These are phyloP conservation scores for Esperia sulphurella DNA, from an alignment of 2,888 invertebrate species.

Conservation along the genomic window DNA sequence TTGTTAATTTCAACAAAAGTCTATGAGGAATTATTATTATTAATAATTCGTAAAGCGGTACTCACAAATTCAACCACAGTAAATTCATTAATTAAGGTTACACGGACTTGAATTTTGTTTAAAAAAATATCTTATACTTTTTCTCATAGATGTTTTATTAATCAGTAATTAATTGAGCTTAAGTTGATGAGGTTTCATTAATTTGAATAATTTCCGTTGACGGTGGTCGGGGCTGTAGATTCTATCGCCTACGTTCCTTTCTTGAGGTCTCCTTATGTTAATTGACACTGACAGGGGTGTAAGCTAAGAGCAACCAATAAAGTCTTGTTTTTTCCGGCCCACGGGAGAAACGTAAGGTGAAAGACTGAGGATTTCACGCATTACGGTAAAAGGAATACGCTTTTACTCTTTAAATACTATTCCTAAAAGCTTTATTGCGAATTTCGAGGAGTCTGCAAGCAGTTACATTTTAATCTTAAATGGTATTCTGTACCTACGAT, in stretches of 20 bases:
- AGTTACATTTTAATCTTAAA: slow-evolving; percentile 11
- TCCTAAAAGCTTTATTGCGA: slow-evolving; percentile 19
- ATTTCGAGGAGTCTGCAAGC: slow-evolving; percentile 1
- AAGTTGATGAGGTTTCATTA: slow-evolving; percentile 15
- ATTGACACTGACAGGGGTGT: slow-evolving; percentile 70
- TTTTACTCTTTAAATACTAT: slow-evolving; percentile 12
- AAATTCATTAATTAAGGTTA: background rate
- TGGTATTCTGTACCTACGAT: slow-evolving; percentile 4
- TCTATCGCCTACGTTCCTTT: slow-evolving; percentile 15
- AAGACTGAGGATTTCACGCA: slow-evolving; percentile 19
- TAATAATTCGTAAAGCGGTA: background rate
- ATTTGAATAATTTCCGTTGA: slow-evolving; percentile 21
- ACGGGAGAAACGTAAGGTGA: slow-evolving; percentile 27
- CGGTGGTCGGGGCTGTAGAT: background rate
- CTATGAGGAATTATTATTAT: background rate
- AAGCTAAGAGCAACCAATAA: slow-evolving; percentile 31
- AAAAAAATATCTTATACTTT: background rate
- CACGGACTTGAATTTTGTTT: background rate
- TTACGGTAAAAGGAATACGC: slow-evolving; percentile 11
- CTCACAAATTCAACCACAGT: background rate
- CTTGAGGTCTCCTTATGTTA: slow-evolving; percentile 36
- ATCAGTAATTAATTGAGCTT: background rate
- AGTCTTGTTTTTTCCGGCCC: slow-evolving; percentile 35
- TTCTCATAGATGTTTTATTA: background rate
- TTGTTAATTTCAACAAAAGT: too few species aligned